phyloP scores from a whole-genome alignment of 2,888 invertebrate genomes.

The Lepidocyrtinus sp. region DNA sequence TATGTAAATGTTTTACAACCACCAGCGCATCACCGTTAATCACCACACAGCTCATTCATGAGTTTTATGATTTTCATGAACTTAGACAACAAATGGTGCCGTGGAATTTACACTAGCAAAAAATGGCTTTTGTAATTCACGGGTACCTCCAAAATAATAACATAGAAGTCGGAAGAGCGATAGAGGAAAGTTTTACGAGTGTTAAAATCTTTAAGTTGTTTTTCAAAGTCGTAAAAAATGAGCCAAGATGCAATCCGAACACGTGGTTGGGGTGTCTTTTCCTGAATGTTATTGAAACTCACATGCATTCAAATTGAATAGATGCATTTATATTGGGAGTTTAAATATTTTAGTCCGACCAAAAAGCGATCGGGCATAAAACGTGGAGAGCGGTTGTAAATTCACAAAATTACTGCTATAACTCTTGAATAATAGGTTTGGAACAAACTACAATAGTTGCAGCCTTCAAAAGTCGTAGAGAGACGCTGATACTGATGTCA shows the following conservation, averaged over 20 bases:
- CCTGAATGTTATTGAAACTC: too few species aligned
- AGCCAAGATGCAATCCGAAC: background rate
- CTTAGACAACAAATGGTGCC: background rate
- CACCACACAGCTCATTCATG: background rate
- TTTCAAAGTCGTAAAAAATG: background rate
- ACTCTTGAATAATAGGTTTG: background rate
- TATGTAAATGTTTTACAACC: too few species aligned
- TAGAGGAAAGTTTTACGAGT: background rate
- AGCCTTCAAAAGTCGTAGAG: too few species aligned
- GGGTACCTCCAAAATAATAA: background rate
- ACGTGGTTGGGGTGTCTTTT: too few species aligned
- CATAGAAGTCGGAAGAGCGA: background rate
- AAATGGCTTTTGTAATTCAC: background rate
- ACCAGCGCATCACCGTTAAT: too few species aligned
- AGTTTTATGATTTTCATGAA: slow-evolving; percentile 1
- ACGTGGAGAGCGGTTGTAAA: background rate
- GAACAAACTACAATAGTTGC: too few species aligned
- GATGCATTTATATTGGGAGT: background rate
- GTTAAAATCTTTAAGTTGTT: background rate
- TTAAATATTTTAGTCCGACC: background rate
- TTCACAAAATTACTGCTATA: background rate
- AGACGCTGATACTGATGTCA: too few species aligned
- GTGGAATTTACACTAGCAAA: background rate
- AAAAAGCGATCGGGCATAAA: background rate
- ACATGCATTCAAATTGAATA: too few species aligned